phyloP scores from a whole-genome alignment of 2,888 invertebrate species.

The Brachynemurus nebulosus region DNA sequence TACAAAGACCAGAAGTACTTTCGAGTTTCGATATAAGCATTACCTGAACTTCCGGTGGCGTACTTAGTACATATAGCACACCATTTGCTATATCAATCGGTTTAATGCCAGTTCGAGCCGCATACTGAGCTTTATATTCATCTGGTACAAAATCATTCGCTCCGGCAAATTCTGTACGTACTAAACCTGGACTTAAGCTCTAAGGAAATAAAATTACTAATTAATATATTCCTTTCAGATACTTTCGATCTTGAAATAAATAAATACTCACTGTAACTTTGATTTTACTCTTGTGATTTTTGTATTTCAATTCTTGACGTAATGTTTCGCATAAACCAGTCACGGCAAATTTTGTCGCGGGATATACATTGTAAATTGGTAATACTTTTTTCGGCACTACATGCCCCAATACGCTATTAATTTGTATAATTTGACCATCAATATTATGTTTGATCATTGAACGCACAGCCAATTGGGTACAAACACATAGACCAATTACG shows the following conservation, averaged over 20 bases:
- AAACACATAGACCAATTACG: background rate
- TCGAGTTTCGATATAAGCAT: no score
- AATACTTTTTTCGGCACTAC: background rate
- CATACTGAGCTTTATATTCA: background rate
- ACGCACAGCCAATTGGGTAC: background rate
- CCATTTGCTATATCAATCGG: background rate
- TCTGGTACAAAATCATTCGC: background rate
- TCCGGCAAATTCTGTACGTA: background rate
- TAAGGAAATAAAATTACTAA: background rate
- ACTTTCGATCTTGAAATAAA: no score
- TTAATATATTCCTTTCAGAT: background rate
- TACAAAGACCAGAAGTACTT: no score
- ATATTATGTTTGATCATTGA: background rate
- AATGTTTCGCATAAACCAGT: background rate
- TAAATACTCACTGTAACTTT: background rate
- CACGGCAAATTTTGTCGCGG: background rate
- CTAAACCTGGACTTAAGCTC: constrained; percentile 1
- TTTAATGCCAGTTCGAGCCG: no score
- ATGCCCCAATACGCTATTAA: background rate
- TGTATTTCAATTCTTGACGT: background rate
- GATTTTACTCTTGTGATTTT: background rate
- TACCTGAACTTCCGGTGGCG: constrained; percentile 7
- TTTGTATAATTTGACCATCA: background rate
- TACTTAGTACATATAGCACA: background rate
- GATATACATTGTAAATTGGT: background rate